Evolutionary conservation across 1,140 invertebrate genomes (phyloP).

Genomic region (Cydia fagiglandana): DNA sequence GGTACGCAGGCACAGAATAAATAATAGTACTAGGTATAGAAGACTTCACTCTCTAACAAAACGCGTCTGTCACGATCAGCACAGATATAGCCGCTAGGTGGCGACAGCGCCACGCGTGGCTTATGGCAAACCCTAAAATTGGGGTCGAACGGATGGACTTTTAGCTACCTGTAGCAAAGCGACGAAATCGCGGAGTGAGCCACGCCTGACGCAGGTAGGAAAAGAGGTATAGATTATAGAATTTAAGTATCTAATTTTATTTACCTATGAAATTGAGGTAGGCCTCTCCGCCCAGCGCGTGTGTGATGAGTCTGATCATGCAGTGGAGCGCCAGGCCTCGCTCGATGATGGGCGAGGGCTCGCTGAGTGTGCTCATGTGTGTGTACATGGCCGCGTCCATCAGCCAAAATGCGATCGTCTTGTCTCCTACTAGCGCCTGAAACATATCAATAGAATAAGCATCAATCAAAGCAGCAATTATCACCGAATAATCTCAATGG

Average conservation of each 20-base stretch:
- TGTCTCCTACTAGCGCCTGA: conserved; percentile 98
- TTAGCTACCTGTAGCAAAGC: too few relatives aligned
- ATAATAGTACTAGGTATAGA: too few relatives aligned
- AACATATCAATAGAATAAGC: not conserved
- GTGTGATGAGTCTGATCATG: conserved; percentile 96
- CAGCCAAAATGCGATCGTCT: conserved; percentile 99
- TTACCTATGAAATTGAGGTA: conserved; percentile 99
- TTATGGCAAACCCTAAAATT: too few relatives aligned
- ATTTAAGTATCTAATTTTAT: conserved; percentile 15
- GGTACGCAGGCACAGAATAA: too few relatives aligned
- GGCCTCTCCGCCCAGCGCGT: conserved; percentile 96
- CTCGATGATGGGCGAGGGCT: conserved; percentile 87
- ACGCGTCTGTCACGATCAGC: too few relatives aligned
- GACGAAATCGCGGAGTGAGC: too few relatives aligned
- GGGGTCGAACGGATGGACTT: too few relatives aligned
- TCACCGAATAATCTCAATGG: too few relatives aligned
- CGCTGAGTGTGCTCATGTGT: conserved; percentile 92
- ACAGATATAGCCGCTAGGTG: too few relatives aligned
- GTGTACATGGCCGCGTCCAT: conserved; percentile 99
- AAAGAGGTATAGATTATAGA: not conserved
- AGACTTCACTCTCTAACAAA: too few relatives aligned
- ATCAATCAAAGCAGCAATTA: too few relatives aligned
- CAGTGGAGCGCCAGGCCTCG: conserved; percentile 98
- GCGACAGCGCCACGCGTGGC: too few relatives aligned
- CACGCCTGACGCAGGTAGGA: not conserved